Conservation (phyloP, 2,888 invertebrate genomes). For the Morpho deidamia region DNA sequence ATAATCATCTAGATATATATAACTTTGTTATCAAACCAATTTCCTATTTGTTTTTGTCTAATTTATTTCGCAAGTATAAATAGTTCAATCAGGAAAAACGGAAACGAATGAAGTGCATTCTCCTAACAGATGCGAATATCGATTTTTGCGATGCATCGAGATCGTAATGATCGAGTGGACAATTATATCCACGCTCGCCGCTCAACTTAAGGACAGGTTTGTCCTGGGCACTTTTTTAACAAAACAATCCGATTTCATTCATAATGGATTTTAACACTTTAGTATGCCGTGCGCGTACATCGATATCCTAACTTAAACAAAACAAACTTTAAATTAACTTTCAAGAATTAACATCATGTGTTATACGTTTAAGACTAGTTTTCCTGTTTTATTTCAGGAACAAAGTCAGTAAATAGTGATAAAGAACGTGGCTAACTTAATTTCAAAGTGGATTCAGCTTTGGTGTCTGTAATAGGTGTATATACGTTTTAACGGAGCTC, state of each 20-base stretch:
- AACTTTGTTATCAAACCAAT: too few species aligned
- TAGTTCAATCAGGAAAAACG: too few species aligned
- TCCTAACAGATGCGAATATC: slow-evolving; percentile 33
- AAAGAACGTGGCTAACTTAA: slow-evolving; percentile 19
- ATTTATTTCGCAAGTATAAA: too few species aligned
- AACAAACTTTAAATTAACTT: neutral
- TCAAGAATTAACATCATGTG: slow-evolving; percentile 1
- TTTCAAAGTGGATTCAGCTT: slow-evolving; percentile 13
- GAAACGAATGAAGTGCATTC: too few species aligned
- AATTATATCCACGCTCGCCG: slow-evolving; percentile 65
- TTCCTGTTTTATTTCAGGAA: slow-evolving; percentile 4
- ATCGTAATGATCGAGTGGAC: slow-evolving; percentile 44
- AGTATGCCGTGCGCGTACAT: neutral
- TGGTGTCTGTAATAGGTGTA: slow-evolving; percentile 8
- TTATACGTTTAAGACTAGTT: neutral
- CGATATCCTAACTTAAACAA: neutral
- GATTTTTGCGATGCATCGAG: slow-evolving; percentile 23
- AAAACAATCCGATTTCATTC: slow-evolving; percentile 49
- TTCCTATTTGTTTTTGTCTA: too few species aligned
- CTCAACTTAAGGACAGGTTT: slow-evolving; percentile 61
- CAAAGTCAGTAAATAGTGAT: neutral
- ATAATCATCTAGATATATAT: too few species aligned
- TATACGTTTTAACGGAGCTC: slow-evolving; percentile 6
- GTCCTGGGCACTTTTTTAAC: slow-evolving; percentile 61
- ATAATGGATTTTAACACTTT: slow-evolving; percentile 53